Conservation (phyloP, 2,113 vertebrate genomes). For the Tretioscincus oriximinensis region DNA sequence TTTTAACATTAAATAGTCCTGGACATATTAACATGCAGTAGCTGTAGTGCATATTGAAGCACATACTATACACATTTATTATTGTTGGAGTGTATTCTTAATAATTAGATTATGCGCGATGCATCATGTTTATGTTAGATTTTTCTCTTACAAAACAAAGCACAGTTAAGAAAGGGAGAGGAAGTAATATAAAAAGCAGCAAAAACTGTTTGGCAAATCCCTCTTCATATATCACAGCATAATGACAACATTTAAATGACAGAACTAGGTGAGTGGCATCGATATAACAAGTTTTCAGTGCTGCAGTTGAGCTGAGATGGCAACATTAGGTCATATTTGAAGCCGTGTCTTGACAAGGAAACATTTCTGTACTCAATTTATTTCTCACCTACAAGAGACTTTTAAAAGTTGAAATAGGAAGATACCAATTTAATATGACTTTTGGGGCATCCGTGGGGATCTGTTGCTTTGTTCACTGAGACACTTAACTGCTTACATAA, state of each 20-base stretch:
- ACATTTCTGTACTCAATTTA: constrained; percentile 63
- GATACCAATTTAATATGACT: constrained; percentile 27
- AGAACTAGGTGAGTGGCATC: constrained; percentile 39
- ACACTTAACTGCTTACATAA: constrained; percentile 21
- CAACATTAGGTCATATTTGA: constrained; percentile 57
- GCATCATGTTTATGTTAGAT: neutral
- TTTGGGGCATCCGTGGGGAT: constrained; percentile 20
- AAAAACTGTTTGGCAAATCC: constrained; percentile 24
- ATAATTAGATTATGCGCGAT: neutral
- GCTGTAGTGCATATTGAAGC: neutral
- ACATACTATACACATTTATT: neutral
- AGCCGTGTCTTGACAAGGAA: constrained; percentile 61
- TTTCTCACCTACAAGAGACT: constrained; percentile 58
- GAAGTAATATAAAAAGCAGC: constrained; percentile 20
- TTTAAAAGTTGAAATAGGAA: constrained; percentile 41
- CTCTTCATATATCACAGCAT: constrained; percentile 42
- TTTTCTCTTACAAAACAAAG: neutral
- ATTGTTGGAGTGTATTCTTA: neutral
- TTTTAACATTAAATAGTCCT: too few species aligned
- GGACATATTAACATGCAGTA: neutral
- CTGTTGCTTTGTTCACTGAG: constrained; percentile 18
- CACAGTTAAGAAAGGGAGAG: neutral
- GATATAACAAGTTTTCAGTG: constrained; percentile 44
- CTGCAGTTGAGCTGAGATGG: constrained; percentile 37
- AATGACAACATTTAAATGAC: constrained; percentile 56